phyloP scores from a whole-genome alignment of 53 echinoderm and acorn worm genomes.

The Astropecten irregularis region DNA sequence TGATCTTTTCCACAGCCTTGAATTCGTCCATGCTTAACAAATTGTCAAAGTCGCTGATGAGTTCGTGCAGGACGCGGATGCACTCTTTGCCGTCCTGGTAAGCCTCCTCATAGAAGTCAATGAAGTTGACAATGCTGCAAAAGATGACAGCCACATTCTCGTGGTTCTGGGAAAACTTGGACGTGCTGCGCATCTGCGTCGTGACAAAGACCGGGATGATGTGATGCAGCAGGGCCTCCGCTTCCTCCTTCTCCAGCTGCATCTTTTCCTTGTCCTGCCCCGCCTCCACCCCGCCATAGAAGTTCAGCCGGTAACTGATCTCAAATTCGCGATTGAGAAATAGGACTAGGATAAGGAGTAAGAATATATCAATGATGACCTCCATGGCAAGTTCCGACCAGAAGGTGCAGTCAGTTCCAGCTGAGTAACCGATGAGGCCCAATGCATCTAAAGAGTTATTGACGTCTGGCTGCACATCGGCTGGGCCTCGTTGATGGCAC shows the following conservation, averaged over 20 bases:
- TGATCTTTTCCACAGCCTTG: constrained; percentile 93
- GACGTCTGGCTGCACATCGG: neutral
- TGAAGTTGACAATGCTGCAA: constrained; percentile 98
- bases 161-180: constrained; percentile 95
- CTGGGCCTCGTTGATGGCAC: neutral
- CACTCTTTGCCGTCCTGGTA: constrained; percentile 91
- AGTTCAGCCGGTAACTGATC: constrained; percentile 94
- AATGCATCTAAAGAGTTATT: neutral
- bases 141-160: constrained; percentile 94
- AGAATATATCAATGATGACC: constrained; percentile 74
- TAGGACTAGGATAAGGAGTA: constrained; percentile 84
- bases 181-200: constrained; percentile 76
- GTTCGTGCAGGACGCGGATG: constrained; percentile 93
- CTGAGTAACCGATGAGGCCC: neutral
- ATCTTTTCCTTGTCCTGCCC: constrained; percentile 82
- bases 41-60: constrained; percentile 98
- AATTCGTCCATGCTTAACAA: constrained; percentile 68
- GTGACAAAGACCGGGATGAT: constrained; percentile 94
- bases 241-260: constrained; percentile 87
- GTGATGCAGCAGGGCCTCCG: constrained; percentile 84
- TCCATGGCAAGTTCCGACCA: constrained; percentile 48
- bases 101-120: constrained; percentile 96
- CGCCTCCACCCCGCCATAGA: constrained; percentile 88
- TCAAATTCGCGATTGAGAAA: constrained; percentile 96
- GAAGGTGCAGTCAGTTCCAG: neutral